Percentiles rank a stretch among this genome's conserved stretches.
Conservation (phyloP, 2,113 vertebrate genomes). For the Hepsetus odoe region DNA sequence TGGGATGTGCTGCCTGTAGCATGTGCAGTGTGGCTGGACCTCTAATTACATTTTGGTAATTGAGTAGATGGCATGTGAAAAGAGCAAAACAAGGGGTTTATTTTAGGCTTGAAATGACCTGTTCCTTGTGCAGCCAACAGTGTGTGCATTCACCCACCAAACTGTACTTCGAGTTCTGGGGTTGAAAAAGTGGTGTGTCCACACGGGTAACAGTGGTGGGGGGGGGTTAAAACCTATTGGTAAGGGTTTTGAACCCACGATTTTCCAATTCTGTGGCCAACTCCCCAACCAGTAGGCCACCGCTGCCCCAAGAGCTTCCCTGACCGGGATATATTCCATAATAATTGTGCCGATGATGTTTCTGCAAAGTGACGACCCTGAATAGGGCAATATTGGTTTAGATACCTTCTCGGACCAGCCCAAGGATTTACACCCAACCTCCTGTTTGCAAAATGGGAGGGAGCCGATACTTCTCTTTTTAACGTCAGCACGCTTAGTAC, state of each 20-base stretch:
- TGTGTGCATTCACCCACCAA: not conserved
- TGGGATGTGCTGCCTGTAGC: constrained; percentile 13
- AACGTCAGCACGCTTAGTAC: not conserved
- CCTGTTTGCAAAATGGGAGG: not conserved
- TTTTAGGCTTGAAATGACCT: not conserved
- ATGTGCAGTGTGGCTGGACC: constrained; percentile 7
- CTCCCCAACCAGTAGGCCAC: no score
- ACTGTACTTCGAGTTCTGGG: not conserved
- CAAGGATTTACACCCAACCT: constrained; percentile 54
- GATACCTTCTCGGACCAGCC: constrained; percentile 64
- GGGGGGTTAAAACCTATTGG: no score
- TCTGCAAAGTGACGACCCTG: constrained; percentile 49
- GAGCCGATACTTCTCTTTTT: constrained; percentile 13
- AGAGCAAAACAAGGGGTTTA: constrained; percentile 10
- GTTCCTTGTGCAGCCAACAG: not conserved
- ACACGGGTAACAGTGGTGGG: not conserved
- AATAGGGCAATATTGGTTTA: constrained; percentile 67
- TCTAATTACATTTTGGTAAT: constrained; percentile 16
- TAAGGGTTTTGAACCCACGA: no score
- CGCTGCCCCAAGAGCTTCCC: no score
- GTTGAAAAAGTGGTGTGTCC: not conserved
- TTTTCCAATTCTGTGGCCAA: no score
- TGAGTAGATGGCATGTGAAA: not conserved
- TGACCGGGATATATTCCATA: not conserved
- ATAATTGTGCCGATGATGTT: constrained; percentile 31